phyloP scores from a whole-genome alignment of 2,113 vertebrate species.

The Xenopus borealis region DNA sequence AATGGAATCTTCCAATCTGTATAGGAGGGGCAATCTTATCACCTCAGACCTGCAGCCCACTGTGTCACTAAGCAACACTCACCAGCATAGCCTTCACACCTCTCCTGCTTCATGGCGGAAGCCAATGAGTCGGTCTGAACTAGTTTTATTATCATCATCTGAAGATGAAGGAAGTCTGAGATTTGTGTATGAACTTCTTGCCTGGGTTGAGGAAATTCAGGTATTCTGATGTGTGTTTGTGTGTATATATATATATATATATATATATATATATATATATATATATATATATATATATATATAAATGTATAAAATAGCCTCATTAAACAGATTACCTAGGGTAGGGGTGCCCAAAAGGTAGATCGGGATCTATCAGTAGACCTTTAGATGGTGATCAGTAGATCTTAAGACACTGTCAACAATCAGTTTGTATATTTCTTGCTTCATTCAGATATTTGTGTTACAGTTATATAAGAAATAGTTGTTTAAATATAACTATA shows the following conservation, averaged over 20 bases:
- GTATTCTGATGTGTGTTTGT: constrained; percentile 65
- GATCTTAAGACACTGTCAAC: too few relatives aligned
- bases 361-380: too few relatives aligned
- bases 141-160: constrained; percentile 90
- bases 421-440: too few relatives aligned
- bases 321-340: neutral
- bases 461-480: too few relatives aligned
- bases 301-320: too few relatives aligned
- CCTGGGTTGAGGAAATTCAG: constrained; percentile 97
- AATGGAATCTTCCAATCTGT: constrained; percentile 88
- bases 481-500: too few relatives aligned
- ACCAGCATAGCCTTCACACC: constrained; percentile 66
- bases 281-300: too few relatives aligned
- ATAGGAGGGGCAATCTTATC: constrained; percentile 88
- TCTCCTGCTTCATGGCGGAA: constrained; percentile 79
- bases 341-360: too few relatives aligned
- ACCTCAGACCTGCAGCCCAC: constrained; percentile 65
- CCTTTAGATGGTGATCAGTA: too few relatives aligned
- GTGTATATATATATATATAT: too few relatives aligned
- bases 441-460: too few relatives aligned
- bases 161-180: constrained; percentile 93
- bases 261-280: too few relatives aligned
- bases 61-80: constrained; percentile 59
- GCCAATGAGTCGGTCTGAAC: constrained; percentile 83
- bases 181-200: constrained; percentile 93